Conservation (phyloP, 2,113 vertebrate species). For the Rattus norvegicus region DNA sequence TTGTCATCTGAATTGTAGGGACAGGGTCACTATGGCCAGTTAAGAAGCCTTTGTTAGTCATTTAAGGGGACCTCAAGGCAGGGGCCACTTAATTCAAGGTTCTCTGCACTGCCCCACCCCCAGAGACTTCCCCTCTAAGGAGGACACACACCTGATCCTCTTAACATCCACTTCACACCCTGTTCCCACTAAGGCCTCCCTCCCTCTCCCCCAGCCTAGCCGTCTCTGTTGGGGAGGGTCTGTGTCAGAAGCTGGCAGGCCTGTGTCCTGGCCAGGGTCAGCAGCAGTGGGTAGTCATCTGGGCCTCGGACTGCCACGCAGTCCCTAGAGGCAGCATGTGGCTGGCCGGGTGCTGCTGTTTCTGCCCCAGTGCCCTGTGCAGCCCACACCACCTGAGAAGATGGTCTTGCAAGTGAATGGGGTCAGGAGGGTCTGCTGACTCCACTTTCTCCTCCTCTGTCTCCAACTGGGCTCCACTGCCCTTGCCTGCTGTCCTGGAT, state of each 20-base stretch:
- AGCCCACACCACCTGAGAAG: conserved; percentile 83
- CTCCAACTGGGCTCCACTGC: background rate
- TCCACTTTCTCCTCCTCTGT: background rate
- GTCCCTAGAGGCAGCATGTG: conserved; percentile 85
- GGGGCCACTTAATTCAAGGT: background rate
- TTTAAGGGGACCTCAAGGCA: background rate
- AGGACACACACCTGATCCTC: background rate
- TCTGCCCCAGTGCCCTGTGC: conserved; percentile 84
- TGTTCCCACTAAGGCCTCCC: background rate
- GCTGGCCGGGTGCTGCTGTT: conserved; percentile 83
- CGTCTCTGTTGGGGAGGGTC: background rate
- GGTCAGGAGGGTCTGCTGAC: conserved; percentile 73
- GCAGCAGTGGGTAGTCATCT: background rate
- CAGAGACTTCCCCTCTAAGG: background rate
- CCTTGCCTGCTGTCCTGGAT: background rate
- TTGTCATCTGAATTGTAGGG: background rate
- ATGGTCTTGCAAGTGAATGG: conserved; percentile 83
- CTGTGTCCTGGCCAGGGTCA: background rate
- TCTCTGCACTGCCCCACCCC: background rate
- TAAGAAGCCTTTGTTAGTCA: background rate
- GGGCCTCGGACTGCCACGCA: conserved; percentile 42
- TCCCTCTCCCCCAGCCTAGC: fast-evolving
- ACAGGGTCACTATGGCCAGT: background rate
- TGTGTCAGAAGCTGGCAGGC: background rate
- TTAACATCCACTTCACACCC: background rate